Percentiles rank a stretch among this genome's conserved stretches.
Conservation (phyloP, 2,888 invertebrate species). For the Steinernema scapterisci region DNA sequence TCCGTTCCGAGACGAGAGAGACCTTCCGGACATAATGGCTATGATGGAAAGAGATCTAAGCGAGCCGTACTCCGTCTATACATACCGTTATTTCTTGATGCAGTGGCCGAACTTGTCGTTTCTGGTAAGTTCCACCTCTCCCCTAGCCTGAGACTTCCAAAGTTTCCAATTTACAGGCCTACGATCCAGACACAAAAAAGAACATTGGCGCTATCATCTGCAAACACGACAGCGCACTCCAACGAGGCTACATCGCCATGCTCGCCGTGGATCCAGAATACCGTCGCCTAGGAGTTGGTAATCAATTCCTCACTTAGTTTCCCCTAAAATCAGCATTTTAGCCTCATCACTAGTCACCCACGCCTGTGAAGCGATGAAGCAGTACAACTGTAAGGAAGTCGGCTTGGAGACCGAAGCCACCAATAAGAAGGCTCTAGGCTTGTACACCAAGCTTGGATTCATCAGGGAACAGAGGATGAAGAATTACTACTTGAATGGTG, state of each 20-base stretch:
- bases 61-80: constrained; percentile 99
- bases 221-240: constrained; percentile 75
- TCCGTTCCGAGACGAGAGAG: constrained; percentile 86
- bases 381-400: constrained; percentile 91
- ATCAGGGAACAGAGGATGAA: constrained; percentile 96
- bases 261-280: constrained; percentile 94
- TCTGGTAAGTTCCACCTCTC: constrained; percentile 75
- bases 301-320: constrained; percentile 33
- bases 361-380: constrained; percentile 83
- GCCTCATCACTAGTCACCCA: constrained; percentile 75
- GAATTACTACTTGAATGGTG: constrained; percentile 95
- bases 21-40: constrained; percentile 98
- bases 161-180: constrained; percentile 46
- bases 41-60: constrained; percentile 98
- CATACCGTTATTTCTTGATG: constrained; percentile 99
- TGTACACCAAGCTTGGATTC: constrained; percentile 97
- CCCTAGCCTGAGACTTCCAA: background rate
- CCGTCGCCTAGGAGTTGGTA: constrained; percentile 88
- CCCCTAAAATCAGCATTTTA: constrained; percentile 68
- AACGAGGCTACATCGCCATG: constrained; percentile 94
- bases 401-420: constrained; percentile 95
- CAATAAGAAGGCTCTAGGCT: constrained; percentile 89
- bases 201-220: constrained; percentile 98
- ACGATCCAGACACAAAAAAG: constrained; percentile 64
- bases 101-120: constrained; percentile 99